Conservation (phyloP, 2,797 vertebrate genomes). For the Cirrhinus molitorella region DNA sequence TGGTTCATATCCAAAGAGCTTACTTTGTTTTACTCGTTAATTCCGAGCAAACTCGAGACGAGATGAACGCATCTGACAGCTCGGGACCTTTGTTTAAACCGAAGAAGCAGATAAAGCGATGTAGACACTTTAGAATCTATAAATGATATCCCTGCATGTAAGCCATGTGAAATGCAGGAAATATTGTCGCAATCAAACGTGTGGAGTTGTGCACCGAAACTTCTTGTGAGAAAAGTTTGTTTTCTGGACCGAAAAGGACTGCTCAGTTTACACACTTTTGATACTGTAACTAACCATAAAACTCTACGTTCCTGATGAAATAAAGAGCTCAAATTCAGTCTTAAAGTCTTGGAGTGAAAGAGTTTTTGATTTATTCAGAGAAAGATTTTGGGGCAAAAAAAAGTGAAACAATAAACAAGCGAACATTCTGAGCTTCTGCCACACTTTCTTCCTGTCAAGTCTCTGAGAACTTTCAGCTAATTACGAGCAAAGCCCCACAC, state of each 20-base stretch:
- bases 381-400: slow-evolving; percentile 75
- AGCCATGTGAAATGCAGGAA: slow-evolving; percentile 25
- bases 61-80: slow-evolving; percentile 40
- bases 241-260: slow-evolving; percentile 48
- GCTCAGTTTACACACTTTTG: slow-evolving; percentile 35
- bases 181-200: slow-evolving; percentile 13
- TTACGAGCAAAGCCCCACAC: slow-evolving; percentile 79
- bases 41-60: not conserved
- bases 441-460: slow-evolving; percentile 75
- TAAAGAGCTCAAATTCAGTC: slow-evolving; percentile 54
- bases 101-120: not conserved
- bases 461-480: slow-evolving; percentile 81
- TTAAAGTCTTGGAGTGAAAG: slow-evolving; percentile 56
- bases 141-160: not conserved
- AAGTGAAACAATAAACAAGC: slow-evolving; percentile 73
- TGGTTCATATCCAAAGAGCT: slow-evolving; percentile 16
- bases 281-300: slow-evolving; percentile 66
- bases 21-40: slow-evolving; percentile 1
- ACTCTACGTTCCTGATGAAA: slow-evolving; percentile 74
- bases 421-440: slow-evolving; percentile 70
- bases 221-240: slow-evolving; percentile 39
- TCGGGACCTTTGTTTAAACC: slow-evolving; percentile 19
- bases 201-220: not conserved
- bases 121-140: slow-evolving; percentile 3
- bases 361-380: slow-evolving; percentile 80